A percentile compares a stretch with the other conserved stretches of the same genome.
phyloP scores from a whole-genome alignment of 1,140 invertebrate species.

The Cydia amplana region DNA sequence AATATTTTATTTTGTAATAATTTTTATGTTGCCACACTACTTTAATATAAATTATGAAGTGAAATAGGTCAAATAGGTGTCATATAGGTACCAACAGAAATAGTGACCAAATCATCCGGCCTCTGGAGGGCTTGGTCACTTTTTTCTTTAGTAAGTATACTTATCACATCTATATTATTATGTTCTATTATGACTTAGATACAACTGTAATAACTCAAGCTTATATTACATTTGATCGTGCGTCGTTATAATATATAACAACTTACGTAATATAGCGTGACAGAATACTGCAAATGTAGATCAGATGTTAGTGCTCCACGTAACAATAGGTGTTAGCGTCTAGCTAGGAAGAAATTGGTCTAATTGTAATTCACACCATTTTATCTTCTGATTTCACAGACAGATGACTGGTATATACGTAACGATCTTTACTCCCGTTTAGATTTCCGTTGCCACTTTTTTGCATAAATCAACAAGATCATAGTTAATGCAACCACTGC shows the following conservation, averaged over 20 bases:
- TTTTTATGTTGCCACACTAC: too few relatives aligned
- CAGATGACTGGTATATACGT: constrained; percentile 17
- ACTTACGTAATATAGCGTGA: constrained; percentile 31
- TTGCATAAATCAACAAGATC: constrained; percentile 3
- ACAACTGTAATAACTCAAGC: not conserved
- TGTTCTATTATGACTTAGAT: not conserved
- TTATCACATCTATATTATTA: too few relatives aligned
- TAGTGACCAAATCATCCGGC: too few relatives aligned
- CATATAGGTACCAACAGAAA: too few relatives aligned
- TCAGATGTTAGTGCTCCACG: constrained; percentile 38
- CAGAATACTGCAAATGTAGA: constrained; percentile 36
- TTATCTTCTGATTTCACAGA: constrained; percentile 23
- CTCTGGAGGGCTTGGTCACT: too few relatives aligned
- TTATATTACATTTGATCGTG: constrained; percentile 13
- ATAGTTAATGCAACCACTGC: not conserved
- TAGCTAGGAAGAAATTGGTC: constrained; percentile 37
- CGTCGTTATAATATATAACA: constrained; percentile 20
- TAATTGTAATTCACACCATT: constrained; percentile 24
- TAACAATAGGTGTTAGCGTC: constrained; percentile 40
- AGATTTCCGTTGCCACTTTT: not conserved
- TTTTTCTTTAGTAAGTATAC: too few relatives aligned
- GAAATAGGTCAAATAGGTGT: too few relatives aligned
- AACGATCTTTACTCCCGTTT: constrained; percentile 19
- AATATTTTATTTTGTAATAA: too few relatives aligned
- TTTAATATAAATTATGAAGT: too few relatives aligned